phyloP scores from a whole-genome alignment of 2,113 vertebrate genomes.

The Baryphthengus martii region DNA sequence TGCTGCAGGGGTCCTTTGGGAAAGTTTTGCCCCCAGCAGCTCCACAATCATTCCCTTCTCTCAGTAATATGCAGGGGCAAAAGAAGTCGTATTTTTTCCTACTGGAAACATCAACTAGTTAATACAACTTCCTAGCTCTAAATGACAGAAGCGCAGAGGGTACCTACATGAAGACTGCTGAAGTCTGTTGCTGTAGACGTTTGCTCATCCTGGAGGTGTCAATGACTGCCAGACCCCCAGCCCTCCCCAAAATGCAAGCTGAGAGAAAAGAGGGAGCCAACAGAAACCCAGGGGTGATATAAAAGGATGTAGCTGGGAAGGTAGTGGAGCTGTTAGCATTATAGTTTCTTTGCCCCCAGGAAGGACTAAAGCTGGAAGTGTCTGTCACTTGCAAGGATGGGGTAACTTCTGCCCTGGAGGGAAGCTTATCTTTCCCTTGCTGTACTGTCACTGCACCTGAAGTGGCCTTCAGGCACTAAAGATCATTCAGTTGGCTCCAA shows the following conservation, averaged over 20 bases:
- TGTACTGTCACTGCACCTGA: neutral
- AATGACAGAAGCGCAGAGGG: fast-evolving
- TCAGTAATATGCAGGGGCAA: neutral
- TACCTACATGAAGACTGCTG: neutral
- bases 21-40: neutral
- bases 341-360: fast-evolving
- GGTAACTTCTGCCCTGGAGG: neutral
- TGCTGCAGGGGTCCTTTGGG: neutral
- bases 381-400: neutral
- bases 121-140: neutral
- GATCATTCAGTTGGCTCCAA: neutral
- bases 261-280: neutral
- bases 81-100: neutral
- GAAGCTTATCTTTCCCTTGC: neutral
- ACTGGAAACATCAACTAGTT: neutral
- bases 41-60: neutral
- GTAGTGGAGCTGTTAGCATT: neutral
- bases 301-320: neutral
- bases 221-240: neutral
- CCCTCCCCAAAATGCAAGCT: neutral
- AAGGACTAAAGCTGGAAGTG: neutral
- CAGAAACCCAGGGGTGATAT: neutral
- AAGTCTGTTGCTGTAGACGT: neutral
- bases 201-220: fast-evolving
- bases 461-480: neutral